These are phyloP conservation scores for Akabosia matsudoensis DNA, from an alignment of 1,140 invertebrate genomes.

Conservation along the genomic window DNA sequence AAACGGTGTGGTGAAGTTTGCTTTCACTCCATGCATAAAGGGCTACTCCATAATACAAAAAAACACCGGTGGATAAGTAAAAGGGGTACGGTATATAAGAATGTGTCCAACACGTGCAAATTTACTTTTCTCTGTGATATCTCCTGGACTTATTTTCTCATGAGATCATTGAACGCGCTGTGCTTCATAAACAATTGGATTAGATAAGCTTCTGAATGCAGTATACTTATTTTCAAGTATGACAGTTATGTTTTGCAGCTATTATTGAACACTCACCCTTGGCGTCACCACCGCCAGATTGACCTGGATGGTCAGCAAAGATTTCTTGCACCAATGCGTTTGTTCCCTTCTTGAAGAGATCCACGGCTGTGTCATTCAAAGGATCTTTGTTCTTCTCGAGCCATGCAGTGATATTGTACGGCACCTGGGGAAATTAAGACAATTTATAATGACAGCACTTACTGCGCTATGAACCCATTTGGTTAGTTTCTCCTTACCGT, in stretches of 20 bases:
- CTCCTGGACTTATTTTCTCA: not conserved
- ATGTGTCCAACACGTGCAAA: not conserved
- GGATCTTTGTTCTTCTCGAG: constrained; percentile 99
- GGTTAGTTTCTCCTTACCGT: constrained; percentile 53
- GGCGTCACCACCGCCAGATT: constrained; percentile 72
- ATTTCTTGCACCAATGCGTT: constrained; percentile 85
- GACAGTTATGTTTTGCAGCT: too few species aligned
- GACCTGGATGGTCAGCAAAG: constrained; percentile 89
- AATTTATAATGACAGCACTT: not conserved
- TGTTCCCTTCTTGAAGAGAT: constrained; percentile 88
- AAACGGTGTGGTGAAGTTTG: not conserved
- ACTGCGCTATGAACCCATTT: not conserved
- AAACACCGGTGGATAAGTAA: not conserved
- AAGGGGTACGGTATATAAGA: not conserved
- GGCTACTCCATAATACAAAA: not conserved
- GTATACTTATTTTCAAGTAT: too few species aligned
- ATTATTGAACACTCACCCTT: too few species aligned
- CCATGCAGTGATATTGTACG: constrained; percentile 97
- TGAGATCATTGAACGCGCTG: not conserved
- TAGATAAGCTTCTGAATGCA: not conserved
- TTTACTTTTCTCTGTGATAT: not conserved
- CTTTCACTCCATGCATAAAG: not conserved
- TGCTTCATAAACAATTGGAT: not conserved
- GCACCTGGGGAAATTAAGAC: constrained; percentile 60
- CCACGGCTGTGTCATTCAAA: constrained; percentile 95